Conservation (phyloP, 2,113 vertebrate genomes). For the Lonchura striata region DNA sequence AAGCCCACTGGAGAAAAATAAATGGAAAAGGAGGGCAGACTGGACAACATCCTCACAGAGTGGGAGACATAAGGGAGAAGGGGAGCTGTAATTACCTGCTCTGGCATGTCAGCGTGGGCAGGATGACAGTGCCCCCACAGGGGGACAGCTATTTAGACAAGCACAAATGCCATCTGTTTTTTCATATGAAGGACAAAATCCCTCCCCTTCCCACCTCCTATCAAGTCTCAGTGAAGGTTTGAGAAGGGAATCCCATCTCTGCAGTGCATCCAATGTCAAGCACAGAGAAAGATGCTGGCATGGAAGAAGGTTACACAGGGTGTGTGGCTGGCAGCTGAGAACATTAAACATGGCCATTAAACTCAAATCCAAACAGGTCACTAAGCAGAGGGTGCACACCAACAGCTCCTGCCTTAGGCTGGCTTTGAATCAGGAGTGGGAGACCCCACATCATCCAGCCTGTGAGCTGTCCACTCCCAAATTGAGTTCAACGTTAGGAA, state of each 20-base stretch:
- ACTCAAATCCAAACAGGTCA: background rate
- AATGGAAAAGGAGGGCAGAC: background rate
- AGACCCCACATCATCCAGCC: conserved; percentile 20
- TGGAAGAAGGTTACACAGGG: background rate
- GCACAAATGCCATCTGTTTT: background rate
- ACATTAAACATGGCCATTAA: background rate
- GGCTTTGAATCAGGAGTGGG: background rate
- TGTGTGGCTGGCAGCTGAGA: background rate
- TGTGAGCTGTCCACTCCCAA: background rate
- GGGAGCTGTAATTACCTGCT: background rate
- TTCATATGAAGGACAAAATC: background rate
- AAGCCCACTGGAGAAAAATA: background rate
- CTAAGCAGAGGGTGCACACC: background rate
- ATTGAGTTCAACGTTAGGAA: conserved; percentile 29
- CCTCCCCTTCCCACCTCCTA: background rate
- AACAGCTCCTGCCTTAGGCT: conserved; percentile 17
- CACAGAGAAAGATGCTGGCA: background rate
- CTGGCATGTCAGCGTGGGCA: background rate
- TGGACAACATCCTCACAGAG: background rate
- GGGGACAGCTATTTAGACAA: background rate
- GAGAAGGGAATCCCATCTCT: background rate
- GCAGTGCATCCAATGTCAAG: background rate
- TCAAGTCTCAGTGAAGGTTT: background rate
- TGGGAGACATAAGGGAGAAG: background rate
- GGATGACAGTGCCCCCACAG: background rate